Conservation (phyloP, 2,888 invertebrate species). For the Eristalis tenax region DNA sequence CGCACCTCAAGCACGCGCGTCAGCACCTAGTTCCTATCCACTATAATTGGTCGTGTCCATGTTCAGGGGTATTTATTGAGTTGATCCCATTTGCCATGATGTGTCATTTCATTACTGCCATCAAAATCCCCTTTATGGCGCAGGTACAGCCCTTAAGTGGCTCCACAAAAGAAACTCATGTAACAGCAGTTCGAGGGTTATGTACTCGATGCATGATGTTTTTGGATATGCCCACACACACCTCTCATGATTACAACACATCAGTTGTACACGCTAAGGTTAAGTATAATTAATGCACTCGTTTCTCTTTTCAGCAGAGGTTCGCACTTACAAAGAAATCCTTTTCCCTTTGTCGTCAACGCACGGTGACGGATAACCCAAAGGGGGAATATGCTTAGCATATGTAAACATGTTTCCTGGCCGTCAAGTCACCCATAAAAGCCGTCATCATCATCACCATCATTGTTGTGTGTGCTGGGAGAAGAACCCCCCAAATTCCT, state of each 20-base stretch:
- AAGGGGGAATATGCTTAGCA: slow-evolving; percentile 46
- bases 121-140: neutral
- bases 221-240: neutral
- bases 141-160: slow-evolving; percentile 20
- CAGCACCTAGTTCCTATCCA: neutral
- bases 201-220: neutral
- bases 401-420: slow-evolving; percentile 50
- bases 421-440: slow-evolving; percentile 48
- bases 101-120: slow-evolving; percentile 14
- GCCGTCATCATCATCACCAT: slow-evolving; percentile 43
- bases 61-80: neutral
- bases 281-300: slow-evolving; percentile 58
- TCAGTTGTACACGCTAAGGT: slow-evolving; percentile 24
- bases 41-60: neutral
- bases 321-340: slow-evolving; percentile 9
- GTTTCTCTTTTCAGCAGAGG: slow-evolving; percentile 33
- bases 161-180: slow-evolving; percentile 29
- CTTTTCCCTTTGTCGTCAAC: slow-evolving; percentile 19
- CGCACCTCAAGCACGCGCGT: neutral
- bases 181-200: neutral
- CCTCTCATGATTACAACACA: slow-evolving; percentile 12
- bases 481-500: slow-evolving; percentile 1
- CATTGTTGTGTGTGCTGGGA: neutral
- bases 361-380: slow-evolving; percentile 6
- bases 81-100: slow-evolving; percentile 10